Evolutionary conservation across 2,113 vertebrate genomes (phyloP).

Genomic region (Cairina moschata): DNA sequence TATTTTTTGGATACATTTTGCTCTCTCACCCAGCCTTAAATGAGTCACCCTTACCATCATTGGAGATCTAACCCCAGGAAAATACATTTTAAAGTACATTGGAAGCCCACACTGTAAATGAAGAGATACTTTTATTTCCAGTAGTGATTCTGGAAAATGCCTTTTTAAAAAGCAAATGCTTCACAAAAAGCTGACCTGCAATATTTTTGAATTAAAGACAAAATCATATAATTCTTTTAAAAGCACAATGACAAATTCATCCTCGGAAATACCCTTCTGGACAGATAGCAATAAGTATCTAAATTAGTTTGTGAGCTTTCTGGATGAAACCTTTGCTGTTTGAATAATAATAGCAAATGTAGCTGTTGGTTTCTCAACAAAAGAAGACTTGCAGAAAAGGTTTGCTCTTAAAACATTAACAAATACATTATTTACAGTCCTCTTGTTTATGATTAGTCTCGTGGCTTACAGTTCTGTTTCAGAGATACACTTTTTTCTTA

Average conservation of each 20-base stretch:
- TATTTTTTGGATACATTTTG: background rate
- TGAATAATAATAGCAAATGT: background rate
- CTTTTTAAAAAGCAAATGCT: background rate
- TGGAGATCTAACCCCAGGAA: background rate
- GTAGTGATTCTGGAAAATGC: background rate
- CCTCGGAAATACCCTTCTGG: background rate
- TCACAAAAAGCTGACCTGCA: background rate
- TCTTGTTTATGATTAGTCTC: background rate
- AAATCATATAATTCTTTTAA: background rate
- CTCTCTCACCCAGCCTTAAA: background rate
- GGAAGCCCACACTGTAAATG: background rate
- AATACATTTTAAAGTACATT: background rate
- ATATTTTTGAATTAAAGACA: background rate
- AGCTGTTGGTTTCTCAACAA: background rate
- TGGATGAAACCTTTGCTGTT: background rate
- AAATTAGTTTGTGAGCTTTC: background rate
- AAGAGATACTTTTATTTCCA: background rate
- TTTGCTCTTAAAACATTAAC: background rate
- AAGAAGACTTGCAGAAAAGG: rapidly evolving
- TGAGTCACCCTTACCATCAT: background rate
- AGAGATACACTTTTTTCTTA: background rate
- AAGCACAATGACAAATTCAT: background rate
- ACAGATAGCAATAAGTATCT: background rate
- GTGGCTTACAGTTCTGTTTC: background rate
- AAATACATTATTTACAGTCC: background rate